These are phyloP conservation scores for Ophthalmolycus amberensis DNA, from an alignment of 2,113 vertebrate species.

Conservation along the genomic window DNA sequence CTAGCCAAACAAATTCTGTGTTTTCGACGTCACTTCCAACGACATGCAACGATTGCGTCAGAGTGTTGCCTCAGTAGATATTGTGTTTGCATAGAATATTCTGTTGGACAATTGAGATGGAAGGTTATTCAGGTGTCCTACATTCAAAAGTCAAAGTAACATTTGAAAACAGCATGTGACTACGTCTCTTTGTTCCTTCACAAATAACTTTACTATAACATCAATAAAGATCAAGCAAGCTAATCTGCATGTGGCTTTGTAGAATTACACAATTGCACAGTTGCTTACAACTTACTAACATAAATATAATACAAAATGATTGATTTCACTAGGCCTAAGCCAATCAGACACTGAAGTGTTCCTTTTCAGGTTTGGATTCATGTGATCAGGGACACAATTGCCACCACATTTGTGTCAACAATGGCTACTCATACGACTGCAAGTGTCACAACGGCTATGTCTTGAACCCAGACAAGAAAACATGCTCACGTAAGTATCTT, in stretches of 20 bases:
- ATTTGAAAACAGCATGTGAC: neutral
- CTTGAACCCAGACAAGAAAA: slow-evolving; percentile 86
- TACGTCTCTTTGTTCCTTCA: neutral
- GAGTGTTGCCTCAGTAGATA: neutral
- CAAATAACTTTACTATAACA: neutral
- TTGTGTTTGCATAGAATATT: slow-evolving; percentile 31
- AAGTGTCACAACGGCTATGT: slow-evolving; percentile 83
- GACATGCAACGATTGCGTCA: neutral
- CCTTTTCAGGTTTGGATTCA: slow-evolving; percentile 79
- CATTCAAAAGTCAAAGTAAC: neutral
- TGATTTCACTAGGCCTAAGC: slow-evolving; percentile 41
- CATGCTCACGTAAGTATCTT: slow-evolving; percentile 83
- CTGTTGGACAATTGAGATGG: neutral
- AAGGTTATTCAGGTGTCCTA: neutral
- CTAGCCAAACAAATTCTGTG: neutral
- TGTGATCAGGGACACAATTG: slow-evolving; percentile 85
- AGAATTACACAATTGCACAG: neutral
- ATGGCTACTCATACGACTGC: slow-evolving; percentile 77
- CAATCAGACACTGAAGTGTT: slow-evolving; percentile 63
- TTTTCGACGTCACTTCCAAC: neutral
- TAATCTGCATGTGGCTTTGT: slow-evolving; percentile 47
- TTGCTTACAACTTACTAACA: slow-evolving; percentile 40
- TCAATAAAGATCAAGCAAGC: slow-evolving; percentile 3
- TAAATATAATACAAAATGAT: neutral
- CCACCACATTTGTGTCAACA: slow-evolving; percentile 86